These are phyloP conservation scores for Eulithis prunata DNA, from an alignment of 2,888 invertebrate species.

Conservation along the genomic window DNA sequence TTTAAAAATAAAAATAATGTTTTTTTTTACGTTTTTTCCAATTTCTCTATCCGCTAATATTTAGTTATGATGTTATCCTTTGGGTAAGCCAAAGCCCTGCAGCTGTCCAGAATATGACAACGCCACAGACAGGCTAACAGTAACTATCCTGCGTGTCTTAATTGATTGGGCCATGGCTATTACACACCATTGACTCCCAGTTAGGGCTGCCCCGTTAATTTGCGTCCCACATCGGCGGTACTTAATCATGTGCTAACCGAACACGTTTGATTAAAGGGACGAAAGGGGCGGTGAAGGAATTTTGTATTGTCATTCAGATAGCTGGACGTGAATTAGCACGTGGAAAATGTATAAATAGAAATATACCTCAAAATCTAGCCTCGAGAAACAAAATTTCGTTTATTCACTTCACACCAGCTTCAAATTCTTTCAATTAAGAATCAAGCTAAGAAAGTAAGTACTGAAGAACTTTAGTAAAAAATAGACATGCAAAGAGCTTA, in stretches of 20 bases:
- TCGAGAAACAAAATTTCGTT: too few relatives aligned
- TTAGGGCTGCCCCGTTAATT: conserved; percentile 55
- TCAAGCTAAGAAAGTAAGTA: too few relatives aligned
- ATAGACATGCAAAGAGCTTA: too few relatives aligned
- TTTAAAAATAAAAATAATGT: too few relatives aligned
- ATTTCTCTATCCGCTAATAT: too few relatives aligned
- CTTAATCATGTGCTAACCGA: conserved; percentile 44
- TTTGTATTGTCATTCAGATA: conserved; percentile 18
- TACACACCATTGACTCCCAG: conserved; percentile 59
- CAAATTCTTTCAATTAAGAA: too few relatives aligned
- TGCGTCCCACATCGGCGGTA: conserved; percentile 38
- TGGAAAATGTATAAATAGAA: neutral
- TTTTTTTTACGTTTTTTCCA: too few relatives aligned
- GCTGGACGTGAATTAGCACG: conserved; percentile 8
- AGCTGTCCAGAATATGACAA: conserved; percentile 6
- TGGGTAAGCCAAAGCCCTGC: neutral
- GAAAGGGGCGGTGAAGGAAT: conserved; percentile 27
- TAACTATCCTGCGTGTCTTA: conserved; percentile 48
- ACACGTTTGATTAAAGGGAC: conserved; percentile 41
- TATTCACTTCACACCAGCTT: too few relatives aligned
- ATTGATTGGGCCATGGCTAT: conserved; percentile 62
- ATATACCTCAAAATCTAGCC: too few relatives aligned
- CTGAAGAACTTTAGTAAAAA: too few relatives aligned
- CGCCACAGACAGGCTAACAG: conserved; percentile 29
- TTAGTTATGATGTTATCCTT: too few relatives aligned